A percentile compares a stretch with the other conserved stretches of the same genome.
phyloP scores from a whole-genome alignment of 2,113 vertebrate genomes.

The Arothron firmamentum region DNA sequence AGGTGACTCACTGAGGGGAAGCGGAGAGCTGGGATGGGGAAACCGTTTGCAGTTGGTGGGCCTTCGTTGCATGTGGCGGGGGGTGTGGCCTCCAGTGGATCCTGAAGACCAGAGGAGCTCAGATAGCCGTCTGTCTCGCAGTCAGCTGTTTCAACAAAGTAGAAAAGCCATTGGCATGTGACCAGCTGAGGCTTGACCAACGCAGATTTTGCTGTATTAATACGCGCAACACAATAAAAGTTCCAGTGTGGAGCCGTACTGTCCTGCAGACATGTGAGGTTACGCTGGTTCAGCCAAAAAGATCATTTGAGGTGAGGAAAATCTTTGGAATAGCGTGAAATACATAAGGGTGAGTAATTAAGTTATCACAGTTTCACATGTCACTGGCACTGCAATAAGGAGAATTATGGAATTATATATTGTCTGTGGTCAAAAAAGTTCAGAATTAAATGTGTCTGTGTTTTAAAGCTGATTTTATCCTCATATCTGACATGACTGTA shows the following conservation, averaged over 20 bases:
- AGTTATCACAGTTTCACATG: neutral
- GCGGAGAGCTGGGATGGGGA: constrained; percentile 70
- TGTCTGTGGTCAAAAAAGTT: neutral
- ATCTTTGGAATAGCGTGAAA: no score
- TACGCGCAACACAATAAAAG: neutral
- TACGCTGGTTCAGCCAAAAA: neutral
- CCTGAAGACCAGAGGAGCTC: constrained; percentile 88
- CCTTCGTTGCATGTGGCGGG: constrained; percentile 40
- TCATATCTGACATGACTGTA: neutral
- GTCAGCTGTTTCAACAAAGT: constrained; percentile 81
- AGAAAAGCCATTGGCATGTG: constrained; percentile 48
- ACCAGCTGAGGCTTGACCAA: constrained; percentile 24
- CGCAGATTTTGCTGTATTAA: constrained; percentile 7
- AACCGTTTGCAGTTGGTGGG: constrained; percentile 46
- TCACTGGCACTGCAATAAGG: neutral
- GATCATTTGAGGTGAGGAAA: neutral
- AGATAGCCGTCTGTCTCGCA: constrained; percentile 92
- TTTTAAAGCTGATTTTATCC: neutral
- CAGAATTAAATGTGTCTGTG: neutral
- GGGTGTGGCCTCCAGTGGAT: constrained; percentile 70
- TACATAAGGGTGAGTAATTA: neutral
- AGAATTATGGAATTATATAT: no score
- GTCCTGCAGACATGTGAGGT: neutral
- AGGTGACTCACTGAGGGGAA: constrained; percentile 84
- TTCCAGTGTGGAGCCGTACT: neutral